Conservation (phyloP, 1,140 invertebrate genomes). For the Aphis craccivora region DNA sequence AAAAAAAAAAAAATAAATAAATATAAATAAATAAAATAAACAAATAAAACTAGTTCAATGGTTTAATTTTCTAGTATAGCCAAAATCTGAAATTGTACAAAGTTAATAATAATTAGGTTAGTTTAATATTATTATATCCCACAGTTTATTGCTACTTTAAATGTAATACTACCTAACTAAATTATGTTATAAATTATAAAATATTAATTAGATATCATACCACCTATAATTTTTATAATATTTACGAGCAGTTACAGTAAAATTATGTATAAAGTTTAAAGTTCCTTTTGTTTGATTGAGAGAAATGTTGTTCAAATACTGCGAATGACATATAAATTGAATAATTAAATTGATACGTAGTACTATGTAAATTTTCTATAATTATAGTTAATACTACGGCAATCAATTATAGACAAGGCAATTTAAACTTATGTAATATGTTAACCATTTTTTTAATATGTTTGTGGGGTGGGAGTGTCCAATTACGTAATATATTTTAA, state of each 20-base stretch:
- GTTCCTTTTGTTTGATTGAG: neutral
- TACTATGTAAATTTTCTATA: neutral
- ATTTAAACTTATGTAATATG: neutral
- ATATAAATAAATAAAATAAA: too few relatives aligned
- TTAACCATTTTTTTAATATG: neutral
- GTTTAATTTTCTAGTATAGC: neutral
- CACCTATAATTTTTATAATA: neutral
- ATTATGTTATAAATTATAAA: neutral
- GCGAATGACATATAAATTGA: neutral
- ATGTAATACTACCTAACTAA: too few relatives aligned
- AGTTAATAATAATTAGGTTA: neutral
- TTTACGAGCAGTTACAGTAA: neutral
- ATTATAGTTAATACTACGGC: neutral
- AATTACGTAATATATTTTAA: neutral
- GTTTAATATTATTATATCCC: neutral
- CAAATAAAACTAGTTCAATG: neutral
- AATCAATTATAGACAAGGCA: neutral
- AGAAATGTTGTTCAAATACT: neutral
- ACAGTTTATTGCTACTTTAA: too few relatives aligned
- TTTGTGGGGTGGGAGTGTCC: too few relatives aligned
- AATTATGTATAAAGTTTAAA: neutral
- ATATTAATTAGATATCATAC: neutral
- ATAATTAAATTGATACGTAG: neutral
- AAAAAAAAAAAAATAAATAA: too few relatives aligned
- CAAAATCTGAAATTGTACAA: neutral